These are phyloP conservation scores for Ceriagrion tenellum DNA, from an alignment of 2,888 invertebrate species.

Conservation along the genomic window DNA sequence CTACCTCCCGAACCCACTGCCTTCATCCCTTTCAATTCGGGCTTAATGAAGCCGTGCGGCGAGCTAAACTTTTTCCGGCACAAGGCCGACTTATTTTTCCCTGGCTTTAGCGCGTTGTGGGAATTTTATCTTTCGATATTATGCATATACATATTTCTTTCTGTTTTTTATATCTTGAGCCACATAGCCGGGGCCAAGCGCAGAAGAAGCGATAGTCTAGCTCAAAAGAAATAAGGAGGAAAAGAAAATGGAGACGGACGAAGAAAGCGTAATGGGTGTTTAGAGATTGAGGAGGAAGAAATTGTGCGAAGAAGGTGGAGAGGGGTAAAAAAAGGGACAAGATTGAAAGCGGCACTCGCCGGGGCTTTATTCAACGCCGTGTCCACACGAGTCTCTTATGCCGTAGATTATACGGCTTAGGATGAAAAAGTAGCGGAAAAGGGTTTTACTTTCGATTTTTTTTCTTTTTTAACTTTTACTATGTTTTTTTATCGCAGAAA, in stretches of 20 bases:
- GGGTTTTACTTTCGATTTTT: neutral
- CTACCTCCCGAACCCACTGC: neutral
- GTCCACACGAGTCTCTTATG: neutral
- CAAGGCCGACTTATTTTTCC: neutral
- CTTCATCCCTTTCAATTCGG: neutral
- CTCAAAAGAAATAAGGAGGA: neutral
- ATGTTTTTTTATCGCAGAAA: neutral
- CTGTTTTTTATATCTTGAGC: neutral
- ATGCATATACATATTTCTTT: neutral
- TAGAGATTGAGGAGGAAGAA: neutral
- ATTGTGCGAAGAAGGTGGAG: too few relatives aligned
- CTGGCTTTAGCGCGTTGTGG: neutral
- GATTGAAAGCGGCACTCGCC: neutral
- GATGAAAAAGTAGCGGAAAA: neutral
- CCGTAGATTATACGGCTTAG: neutral
- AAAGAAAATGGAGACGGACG: neutral
- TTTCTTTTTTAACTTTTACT: too few relatives aligned
- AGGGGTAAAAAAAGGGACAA: neutral
- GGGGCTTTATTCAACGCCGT: neutral
- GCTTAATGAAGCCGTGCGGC: slow-evolving; percentile 27
- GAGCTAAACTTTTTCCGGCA: neutral
- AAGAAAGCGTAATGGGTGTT: neutral
- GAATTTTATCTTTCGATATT: neutral
- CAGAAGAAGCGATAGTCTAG: neutral
- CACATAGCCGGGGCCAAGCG: neutral